A percentile compares a stretch with the other conserved stretches of the same genome.
Evolutionary conservation across 2,113 vertebrate genomes (phyloP).

Genomic region (Regulus satrapa): DNA sequence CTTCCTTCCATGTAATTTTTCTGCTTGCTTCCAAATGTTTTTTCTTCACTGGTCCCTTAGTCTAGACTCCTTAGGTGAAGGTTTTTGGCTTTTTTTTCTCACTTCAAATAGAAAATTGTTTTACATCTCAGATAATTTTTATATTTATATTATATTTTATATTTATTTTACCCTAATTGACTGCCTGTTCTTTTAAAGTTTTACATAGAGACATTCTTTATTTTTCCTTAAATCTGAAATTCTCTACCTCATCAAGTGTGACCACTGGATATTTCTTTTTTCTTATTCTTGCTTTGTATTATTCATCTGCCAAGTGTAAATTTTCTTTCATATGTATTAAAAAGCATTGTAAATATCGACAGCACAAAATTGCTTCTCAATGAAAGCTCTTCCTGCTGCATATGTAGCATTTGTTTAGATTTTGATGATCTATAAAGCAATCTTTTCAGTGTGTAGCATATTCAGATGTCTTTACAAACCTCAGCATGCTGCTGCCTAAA

Average conservation of each 20-base stretch:
- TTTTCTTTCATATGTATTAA: neutral
- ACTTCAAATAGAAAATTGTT: neutral
- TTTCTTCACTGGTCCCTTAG: neutral
- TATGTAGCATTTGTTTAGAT: neutral
- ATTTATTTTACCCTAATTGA: too few species aligned
- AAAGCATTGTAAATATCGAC: neutral
- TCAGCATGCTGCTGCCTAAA: neutral
- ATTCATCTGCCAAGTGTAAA: neutral
- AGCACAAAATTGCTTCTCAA: neutral
- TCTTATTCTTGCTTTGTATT: neutral
- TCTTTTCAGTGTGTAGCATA: neutral
- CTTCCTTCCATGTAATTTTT: neutral
- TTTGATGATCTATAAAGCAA: neutral
- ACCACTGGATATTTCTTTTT: neutral
- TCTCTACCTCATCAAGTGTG: neutral
- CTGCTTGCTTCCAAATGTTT: neutral
- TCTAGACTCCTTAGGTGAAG: neutral
- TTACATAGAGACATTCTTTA: neutral
- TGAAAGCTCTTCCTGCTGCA: neutral
- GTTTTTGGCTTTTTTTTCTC: neutral
- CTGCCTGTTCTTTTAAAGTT: neutral
- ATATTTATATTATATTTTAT: too few species aligned
- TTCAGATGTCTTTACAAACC: neutral
- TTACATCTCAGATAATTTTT: neutral
- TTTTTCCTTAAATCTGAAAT: neutral